These are phyloP conservation scores for Drosophila nr. perissopoda DNA, from an alignment of 2,888 invertebrate species.

Conservation along the genomic window DNA sequence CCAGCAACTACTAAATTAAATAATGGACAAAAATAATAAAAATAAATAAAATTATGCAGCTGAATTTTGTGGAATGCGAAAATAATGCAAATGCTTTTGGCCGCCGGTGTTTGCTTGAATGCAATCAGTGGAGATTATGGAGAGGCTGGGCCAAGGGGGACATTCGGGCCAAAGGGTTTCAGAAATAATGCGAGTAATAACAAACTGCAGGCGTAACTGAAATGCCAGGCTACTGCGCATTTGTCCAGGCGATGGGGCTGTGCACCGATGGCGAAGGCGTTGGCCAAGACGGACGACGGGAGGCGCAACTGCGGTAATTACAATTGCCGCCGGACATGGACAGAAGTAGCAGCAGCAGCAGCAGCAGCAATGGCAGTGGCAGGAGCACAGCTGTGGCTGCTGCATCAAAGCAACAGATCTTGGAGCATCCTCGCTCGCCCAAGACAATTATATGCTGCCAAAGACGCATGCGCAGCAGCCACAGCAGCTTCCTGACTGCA, in stretches of 20 bases:
- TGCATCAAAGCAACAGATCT: constrained; percentile 59
- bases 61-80: constrained; percentile 69
- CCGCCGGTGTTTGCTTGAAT: constrained; percentile 66
- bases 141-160: constrained; percentile 22
- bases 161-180: constrained; percentile 58
- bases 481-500: constrained; percentile 57
- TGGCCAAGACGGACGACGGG: constrained; percentile 76
- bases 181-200: constrained; percentile 77
- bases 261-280: constrained; percentile 65
- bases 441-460: constrained; percentile 79
- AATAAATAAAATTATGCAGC: constrained; percentile 51
- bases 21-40: constrained; percentile 48
- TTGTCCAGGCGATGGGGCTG: constrained; percentile 61
- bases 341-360: constrained; percentile 54
- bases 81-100: constrained; percentile 72
- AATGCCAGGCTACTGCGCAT: constrained; percentile 80
- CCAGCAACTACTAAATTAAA: constrained; percentile 49
- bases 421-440: constrained; percentile 67
- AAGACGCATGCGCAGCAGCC: constrained; percentile 72
- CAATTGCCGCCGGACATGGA: constrained; percentile 82
- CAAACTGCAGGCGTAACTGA: constrained; percentile 80
- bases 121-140: constrained; percentile 66
- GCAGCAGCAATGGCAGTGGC: constrained; percentile 33
- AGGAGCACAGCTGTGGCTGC: constrained; percentile 58
- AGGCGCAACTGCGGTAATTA: constrained; percentile 82